A percentile compares a stretch with the other conserved stretches of the same genome.
phyloP scores from a whole-genome alignment of 1,140 invertebrate species.

The Protaetia brevitarsis region DNA sequence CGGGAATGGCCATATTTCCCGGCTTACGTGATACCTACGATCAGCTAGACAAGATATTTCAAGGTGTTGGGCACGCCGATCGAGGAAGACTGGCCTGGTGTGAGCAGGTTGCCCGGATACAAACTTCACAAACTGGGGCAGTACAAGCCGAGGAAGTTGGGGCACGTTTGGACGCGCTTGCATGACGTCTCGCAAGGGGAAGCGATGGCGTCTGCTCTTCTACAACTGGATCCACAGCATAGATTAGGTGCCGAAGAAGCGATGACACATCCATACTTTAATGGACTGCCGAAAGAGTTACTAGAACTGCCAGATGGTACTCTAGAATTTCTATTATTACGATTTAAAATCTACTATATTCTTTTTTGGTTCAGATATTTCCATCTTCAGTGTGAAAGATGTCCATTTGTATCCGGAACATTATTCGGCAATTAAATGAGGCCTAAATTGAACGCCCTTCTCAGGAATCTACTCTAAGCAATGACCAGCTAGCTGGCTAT shows the following conservation, averaged over 20 bases:
- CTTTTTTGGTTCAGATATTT: slow-evolving; percentile 73
- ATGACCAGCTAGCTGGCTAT: slow-evolving; percentile 30
- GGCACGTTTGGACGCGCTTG: slow-evolving; percentile 82
- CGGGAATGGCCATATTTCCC: slow-evolving; percentile 92
- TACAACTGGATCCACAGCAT: slow-evolving; percentile 83
- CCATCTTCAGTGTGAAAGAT: slow-evolving; percentile 90
- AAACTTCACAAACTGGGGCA: slow-evolving; percentile 75
- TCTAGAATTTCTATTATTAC: slow-evolving; percentile 37
- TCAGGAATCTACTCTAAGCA: slow-evolving; percentile 39
- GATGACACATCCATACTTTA: slow-evolving; percentile 87
- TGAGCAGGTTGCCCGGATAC: slow-evolving; percentile 81
- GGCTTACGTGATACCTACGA: slow-evolving; percentile 93
- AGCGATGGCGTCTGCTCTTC: slow-evolving; percentile 76
- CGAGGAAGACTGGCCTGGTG: slow-evolving; percentile 87
- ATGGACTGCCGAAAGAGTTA: slow-evolving; percentile 81
- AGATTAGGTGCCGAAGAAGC: slow-evolving; percentile 86
- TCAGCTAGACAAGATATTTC: slow-evolving; percentile 96
- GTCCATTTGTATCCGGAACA: slow-evolving; percentile 70
- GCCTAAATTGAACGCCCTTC: slow-evolving; percentile 31
- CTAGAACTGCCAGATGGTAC: slow-evolving; percentile 88
- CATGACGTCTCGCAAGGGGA: slow-evolving; percentile 86
- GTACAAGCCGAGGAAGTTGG: slow-evolving; percentile 75
- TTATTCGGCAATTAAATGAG: slow-evolving; percentile 46
- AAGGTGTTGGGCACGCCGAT: slow-evolving; percentile 90
- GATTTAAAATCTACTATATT: too few relatives aligned